Conservation (phyloP, 2,888 invertebrate genomes). For the Eledona agricola region DNA sequence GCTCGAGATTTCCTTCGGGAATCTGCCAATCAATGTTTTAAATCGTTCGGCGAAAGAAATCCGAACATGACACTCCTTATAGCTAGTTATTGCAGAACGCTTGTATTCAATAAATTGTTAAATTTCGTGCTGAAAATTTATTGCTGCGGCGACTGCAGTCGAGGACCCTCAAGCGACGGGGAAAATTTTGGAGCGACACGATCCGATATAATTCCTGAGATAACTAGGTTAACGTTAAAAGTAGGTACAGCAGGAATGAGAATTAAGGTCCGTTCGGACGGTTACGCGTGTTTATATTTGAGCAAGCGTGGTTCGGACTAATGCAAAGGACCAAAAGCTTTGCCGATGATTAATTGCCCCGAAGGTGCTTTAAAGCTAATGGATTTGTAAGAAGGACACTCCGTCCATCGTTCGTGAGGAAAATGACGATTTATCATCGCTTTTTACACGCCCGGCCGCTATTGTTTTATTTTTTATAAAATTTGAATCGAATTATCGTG, state of each 20-base stretch:
- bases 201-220: slow-evolving; percentile 26
- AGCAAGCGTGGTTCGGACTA: slow-evolving; percentile 6
- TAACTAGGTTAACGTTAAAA: slow-evolving; percentile 24
- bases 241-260: slow-evolving; percentile 18
- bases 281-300: slow-evolving; percentile 19
- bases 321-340: slow-evolving; percentile 6
- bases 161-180: slow-evolving; percentile 7
- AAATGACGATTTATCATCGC: background rate
- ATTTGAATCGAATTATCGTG: background rate
- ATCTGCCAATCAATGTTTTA: slow-evolving; percentile 34
- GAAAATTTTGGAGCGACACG: slow-evolving; percentile 21
- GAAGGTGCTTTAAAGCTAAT: slow-evolving; percentile 9
- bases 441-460: too few relatives aligned
- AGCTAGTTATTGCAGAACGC: too few relatives aligned
- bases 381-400: slow-evolving; percentile 2
- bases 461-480: too few relatives aligned
- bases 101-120: too few relatives aligned
- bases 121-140: too few relatives aligned
- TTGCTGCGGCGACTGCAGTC: background rate
- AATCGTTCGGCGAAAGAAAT: too few relatives aligned
- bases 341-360: slow-evolving; percentile 6
- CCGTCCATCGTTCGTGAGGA: slow-evolving; percentile 2
- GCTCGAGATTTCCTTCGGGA: slow-evolving; percentile 31
- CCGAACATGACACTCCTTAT: too few relatives aligned
- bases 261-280: slow-evolving; percentile 22